These are phyloP conservation scores for Dolichomitus sp. DNA, from an alignment of 2,888 invertebrate species.

Conservation along the genomic window DNA sequence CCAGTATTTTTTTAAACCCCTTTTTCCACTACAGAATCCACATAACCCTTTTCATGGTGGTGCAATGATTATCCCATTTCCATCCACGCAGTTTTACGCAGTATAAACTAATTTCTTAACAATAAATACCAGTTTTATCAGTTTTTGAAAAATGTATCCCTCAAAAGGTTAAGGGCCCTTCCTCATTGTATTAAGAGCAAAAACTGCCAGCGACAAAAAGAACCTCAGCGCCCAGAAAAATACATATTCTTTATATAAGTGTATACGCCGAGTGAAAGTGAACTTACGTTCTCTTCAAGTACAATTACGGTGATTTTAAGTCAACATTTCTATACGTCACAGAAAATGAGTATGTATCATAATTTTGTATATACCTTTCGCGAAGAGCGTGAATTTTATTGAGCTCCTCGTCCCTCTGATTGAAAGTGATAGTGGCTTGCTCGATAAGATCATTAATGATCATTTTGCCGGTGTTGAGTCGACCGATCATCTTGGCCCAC, in stretches of 20 bases:
- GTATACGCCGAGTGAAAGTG: not conserved
- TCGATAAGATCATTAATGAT: conserved; percentile 95
- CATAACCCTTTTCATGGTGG: no score
- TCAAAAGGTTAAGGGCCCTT: no score
- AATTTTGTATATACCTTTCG: conserved; percentile 86
- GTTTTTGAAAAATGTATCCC: no score
- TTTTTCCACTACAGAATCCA: no score
- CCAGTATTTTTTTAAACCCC: no score
- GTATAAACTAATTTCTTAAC: no score
- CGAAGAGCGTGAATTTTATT: conserved; percentile 93
- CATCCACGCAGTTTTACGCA: no score
- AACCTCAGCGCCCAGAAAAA: not conserved
- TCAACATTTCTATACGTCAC: not conserved
- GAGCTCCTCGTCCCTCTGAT: conserved; percentile 94
- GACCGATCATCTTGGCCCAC: conserved; percentile 92
- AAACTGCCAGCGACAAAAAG: not conserved
- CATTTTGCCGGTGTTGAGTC: conserved; percentile 93
- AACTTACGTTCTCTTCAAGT: not conserved
- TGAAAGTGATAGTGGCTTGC: conserved; percentile 95
- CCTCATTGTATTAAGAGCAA: no score
- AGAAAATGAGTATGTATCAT: not conserved
- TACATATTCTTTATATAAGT: not conserved
- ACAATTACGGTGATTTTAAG: not conserved
- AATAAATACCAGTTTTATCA: no score
- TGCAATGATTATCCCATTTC: no score